Evolutionary conservation across 64 coral and sea anemone species (phyloP).

Genomic region (Pocillopora verrucosa): DNA sequence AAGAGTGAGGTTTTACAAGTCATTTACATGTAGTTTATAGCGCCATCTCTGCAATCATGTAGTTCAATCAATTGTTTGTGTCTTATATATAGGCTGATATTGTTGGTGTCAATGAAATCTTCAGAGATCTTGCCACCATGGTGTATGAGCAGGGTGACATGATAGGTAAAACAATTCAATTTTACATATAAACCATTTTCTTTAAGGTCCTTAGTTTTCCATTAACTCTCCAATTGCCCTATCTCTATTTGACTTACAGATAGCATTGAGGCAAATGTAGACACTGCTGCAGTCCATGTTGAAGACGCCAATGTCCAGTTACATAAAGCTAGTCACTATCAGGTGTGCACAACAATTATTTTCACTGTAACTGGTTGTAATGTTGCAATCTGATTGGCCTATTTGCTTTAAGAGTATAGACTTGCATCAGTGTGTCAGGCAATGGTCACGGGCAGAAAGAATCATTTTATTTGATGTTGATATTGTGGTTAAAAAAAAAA

Average conservation of each 20-base stretch:
- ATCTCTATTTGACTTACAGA: conserved; percentile 33
- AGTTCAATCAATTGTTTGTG: not conserved
- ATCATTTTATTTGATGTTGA: too few relatives aligned
- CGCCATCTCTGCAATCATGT: not conserved
- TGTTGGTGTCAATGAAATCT: conserved; percentile 97
- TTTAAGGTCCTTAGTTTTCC: not conserved
- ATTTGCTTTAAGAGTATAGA: too few relatives aligned
- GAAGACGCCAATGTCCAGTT: conserved; percentile 68
- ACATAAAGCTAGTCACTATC: conserved; percentile 71
- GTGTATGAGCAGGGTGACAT: conserved; percentile 96
- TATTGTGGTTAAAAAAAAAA: too few relatives aligned
- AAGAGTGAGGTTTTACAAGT: too few relatives aligned
- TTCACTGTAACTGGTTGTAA: not conserved
- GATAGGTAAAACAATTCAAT: conserved; percentile 59
- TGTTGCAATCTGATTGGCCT: too few relatives aligned
- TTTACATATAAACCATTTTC: not conserved
- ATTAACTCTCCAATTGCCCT: not conserved
- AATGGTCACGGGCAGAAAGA: too few relatives aligned
- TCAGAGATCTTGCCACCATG: conserved; percentile 95
- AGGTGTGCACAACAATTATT: conserved; percentile 36
- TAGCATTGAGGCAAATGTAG: conserved; percentile 87
- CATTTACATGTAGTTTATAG: too few relatives aligned
- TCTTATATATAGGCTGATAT: conserved; percentile 68
- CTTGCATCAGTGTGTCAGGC: too few relatives aligned
- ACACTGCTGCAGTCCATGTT: conserved; percentile 60